Evolutionary conservation across 2,113 vertebrate species (phyloP).

Genomic region (Phylloscopus trochiloides): DNA sequence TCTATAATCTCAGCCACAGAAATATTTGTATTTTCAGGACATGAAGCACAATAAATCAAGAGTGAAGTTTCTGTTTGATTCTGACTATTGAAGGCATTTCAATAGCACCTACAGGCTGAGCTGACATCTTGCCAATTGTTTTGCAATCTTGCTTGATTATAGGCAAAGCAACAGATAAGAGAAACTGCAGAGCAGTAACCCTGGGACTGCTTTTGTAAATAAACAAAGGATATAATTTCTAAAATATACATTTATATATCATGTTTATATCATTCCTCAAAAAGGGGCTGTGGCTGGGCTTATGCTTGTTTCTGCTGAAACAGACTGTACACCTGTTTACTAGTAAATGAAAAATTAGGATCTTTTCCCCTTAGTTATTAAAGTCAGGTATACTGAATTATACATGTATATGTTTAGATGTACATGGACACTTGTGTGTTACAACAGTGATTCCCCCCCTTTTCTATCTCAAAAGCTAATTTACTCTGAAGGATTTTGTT

Average conservation of each 20-base stretch:
- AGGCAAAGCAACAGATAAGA: not conserved
- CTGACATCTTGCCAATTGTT: not conserved
- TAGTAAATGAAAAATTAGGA: not conserved
- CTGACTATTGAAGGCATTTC: not conserved
- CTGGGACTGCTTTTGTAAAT: not conserved
- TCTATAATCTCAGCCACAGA: not conserved
- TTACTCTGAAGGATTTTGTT: not conserved
- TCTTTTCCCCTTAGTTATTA: not conserved
- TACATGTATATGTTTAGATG: not conserved
- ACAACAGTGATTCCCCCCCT: fast-evolving
- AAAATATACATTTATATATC: not conserved
- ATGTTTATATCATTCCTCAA: not conserved
- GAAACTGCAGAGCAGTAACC: not conserved
- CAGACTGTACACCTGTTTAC: not conserved
- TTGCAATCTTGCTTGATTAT: not conserved
- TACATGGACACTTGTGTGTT: not conserved
- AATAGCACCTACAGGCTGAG: not conserved
- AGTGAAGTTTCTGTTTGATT: not conserved
- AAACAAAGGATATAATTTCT: not conserved
- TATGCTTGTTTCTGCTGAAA: not conserved
- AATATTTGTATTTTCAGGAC: not conserved
- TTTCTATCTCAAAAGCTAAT: not conserved
- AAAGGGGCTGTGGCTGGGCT: not conserved
- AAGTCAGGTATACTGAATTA: not conserved
- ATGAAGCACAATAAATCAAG: not conserved